phyloP scores from a whole-genome alignment of 92 coral and sea anemone genomes.

The Pocillopora grandis region DNA sequence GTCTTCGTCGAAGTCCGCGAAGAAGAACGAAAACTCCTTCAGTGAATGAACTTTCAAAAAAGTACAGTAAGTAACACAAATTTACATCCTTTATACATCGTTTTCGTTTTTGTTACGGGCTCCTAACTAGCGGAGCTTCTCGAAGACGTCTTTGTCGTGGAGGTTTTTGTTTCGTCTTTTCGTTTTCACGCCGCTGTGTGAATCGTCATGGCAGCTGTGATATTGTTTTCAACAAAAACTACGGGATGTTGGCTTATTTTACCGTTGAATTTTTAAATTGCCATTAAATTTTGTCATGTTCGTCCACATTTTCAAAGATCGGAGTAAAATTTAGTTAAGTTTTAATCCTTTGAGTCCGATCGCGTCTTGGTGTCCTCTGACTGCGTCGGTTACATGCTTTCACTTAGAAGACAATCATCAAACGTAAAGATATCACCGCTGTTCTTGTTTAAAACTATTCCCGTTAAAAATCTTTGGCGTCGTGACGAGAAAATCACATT shows the following conservation, averaged over 20 bases:
- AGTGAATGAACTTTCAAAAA: conserved; percentile 86
- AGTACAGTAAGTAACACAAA: conserved; percentile 74
- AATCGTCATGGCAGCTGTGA: neutral
- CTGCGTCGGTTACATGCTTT: no score
- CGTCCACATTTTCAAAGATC: no score
- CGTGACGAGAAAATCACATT: no score
- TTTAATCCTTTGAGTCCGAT: no score
- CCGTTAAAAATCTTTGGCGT: no score
- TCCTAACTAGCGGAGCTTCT: neutral
- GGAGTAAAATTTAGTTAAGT: no score
- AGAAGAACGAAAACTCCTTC: conserved; percentile 97
- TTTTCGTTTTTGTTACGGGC: neutral
- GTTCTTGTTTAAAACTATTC: no score
- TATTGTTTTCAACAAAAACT: neutral
- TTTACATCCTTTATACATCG: neutral
- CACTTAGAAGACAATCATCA: no score
- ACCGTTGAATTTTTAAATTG: neutral
- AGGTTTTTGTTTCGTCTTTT: conserved; percentile 12
- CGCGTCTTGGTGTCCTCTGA: no score
- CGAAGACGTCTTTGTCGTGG: conserved; percentile 1
- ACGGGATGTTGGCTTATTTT: neutral
- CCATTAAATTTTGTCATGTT: neutral
- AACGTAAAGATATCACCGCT: no score
- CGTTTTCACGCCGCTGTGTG: neutral
- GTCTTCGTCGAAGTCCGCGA: conserved; percentile 83